Evolutionary conservation across 2,113 vertebrate species (phyloP).

Genomic region (Fulica atra): DNA sequence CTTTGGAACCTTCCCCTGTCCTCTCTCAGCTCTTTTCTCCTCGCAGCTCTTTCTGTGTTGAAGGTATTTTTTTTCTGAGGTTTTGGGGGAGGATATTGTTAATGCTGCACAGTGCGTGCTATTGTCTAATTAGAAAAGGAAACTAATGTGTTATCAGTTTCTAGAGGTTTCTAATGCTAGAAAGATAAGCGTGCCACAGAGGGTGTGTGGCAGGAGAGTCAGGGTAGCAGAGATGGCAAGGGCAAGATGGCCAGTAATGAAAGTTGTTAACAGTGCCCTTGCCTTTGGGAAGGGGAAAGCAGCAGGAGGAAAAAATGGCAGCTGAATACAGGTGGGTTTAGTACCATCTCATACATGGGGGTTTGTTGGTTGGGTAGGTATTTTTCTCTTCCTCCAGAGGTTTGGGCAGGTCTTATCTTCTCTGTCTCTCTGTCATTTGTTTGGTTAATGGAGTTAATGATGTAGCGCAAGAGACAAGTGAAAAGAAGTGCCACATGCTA

Average conservation of each 20-base stretch:
- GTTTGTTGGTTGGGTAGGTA: neutral
- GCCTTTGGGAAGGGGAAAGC: neutral
- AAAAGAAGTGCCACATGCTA: neutral
- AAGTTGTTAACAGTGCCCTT: fast-evolving
- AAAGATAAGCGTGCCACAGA: fast-evolving
- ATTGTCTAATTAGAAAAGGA: neutral
- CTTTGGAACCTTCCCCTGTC: neutral
- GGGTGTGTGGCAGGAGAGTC: neutral
- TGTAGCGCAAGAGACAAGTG: neutral
- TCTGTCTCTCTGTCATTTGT: neutral
- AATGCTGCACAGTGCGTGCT: neutral
- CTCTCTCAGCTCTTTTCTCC: neutral
- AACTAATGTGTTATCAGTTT: neutral
- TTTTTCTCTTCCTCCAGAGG: too few species aligned
- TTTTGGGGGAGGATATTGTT: neutral
- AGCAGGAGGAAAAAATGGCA: neutral
- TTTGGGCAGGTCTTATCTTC: neutral
- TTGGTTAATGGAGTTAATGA: neutral
- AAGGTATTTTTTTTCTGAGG: neutral
- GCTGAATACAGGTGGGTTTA: neutral
- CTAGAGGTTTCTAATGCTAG: neutral
- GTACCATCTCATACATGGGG: neutral
- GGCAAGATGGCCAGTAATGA: neutral
- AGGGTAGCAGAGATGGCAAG: neutral
- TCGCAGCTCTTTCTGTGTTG: fast-evolving